phyloP scores from a whole-genome alignment of 2,113 vertebrate species.

The Aspiorhynchus laticeps region DNA sequence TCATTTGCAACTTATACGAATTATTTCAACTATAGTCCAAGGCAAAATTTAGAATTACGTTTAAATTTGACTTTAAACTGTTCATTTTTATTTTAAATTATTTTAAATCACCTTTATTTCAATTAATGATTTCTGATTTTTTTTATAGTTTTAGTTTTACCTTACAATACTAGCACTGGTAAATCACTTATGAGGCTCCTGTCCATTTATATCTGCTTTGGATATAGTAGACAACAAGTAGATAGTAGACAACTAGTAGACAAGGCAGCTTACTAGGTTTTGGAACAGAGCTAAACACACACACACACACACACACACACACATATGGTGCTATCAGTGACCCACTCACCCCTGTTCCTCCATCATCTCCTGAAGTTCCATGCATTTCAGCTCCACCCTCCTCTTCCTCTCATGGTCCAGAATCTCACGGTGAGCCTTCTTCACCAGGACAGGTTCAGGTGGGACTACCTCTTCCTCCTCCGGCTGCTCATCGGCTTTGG shows the following conservation, averaged over 20 bases:
- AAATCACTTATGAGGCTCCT: neutral
- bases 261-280: neutral
- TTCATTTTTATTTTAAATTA: no score
- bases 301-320: neutral
- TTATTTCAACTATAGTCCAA: no score
- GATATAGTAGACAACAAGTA: neutral
- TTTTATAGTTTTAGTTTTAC: neutral
- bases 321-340: no score
- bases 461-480: slow-evolving; percentile 73
- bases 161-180: neutral
- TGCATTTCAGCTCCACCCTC: slow-evolving; percentile 96
- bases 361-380: slow-evolving; percentile 99
- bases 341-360: slow-evolving; percentile 94
- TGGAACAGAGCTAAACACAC: neutral
- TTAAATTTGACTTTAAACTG: neutral
- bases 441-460: slow-evolving; percentile 84
- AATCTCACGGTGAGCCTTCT: slow-evolving; percentile 93
- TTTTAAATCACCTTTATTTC: no score
- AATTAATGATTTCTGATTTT: neutral
- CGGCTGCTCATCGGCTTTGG: slow-evolving; percentile 76
- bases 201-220: neutral
- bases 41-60: no score
- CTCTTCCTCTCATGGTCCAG: slow-evolving; percentile 96
- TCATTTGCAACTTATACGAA: neutral
- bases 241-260: neutral